Evolutionary conservation across 1,140 invertebrate genomes (phyloP), one percentile per base, ranked within the genome.

Genomic region (Homalodisca vitripennis): DNA sequence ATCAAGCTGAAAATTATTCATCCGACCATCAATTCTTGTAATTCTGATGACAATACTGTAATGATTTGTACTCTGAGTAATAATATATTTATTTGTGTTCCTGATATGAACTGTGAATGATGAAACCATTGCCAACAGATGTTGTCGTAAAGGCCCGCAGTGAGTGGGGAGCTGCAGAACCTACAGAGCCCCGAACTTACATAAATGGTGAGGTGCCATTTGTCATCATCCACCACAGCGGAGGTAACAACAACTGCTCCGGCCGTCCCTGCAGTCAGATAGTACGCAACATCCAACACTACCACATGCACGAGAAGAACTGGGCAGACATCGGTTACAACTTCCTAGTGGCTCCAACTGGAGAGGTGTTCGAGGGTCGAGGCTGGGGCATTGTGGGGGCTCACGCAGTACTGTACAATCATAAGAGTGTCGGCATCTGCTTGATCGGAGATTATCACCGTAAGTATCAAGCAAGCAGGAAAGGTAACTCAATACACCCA

Each of bases 321-420:
- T 41, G 34, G 34, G 17, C 10, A 6, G 51, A 81, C 34, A 51
- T 62, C 3, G 24, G 51, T 6, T 55, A 20, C 41, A 85, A 81
- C 71, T 86, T 86, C 71, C 14, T 80, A 3, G 71, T 86, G 0
- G 82, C 84, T 14, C 84, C 83, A 24, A 83, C 84, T 66, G 85
- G 84, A 2, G 82, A 81, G 30, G 75, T 84, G n/a, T 86, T 84
- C 70, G 84, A 85, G 74, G 86, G 82, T 0, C 78, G 85, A 22
- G 86, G 84, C 0, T 95, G 91, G 87, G 83, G 86, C 24, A 78
- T 75, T 1, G 78, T 87, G 0, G 92, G 92, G 2, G 89, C 89
- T 0, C 91, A 94, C 74, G 85, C 91, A 0, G 84, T 83, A 1
- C 78, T 77, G 22, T 92, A 87, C 74, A 93, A 94, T 78, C 79